phyloP scores from a whole-genome alignment of 2,113 vertebrate genomes.

The Pomatostomus ruficeps region DNA sequence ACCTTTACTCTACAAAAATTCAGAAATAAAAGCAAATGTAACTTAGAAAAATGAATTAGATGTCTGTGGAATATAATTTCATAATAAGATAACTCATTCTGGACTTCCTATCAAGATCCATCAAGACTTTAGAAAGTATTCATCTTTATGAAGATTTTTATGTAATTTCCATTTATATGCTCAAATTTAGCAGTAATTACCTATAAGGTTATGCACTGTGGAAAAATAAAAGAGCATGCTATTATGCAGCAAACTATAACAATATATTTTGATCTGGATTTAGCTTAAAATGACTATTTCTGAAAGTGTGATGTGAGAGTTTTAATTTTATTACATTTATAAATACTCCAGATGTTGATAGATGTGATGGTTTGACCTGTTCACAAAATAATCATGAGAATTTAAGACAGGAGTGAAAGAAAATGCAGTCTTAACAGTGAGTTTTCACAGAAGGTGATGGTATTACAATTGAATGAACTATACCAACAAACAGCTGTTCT shows the following conservation, averaged over 20 bases:
- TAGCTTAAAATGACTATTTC: conserved; percentile 49
- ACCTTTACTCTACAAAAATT: not conserved
- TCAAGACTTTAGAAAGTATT: conserved; percentile 11
- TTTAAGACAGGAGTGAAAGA: not conserved
- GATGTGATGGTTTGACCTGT: not conserved
- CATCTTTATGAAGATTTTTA: not conserved
- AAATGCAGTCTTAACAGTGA: not conserved
- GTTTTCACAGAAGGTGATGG: conserved; percentile 28
- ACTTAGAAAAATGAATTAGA: not conserved
- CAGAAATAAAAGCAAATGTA: not conserved
- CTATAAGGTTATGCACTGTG: not conserved
- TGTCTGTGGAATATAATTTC: not conserved
- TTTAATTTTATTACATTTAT: not conserved
- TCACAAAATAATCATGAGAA: not conserved
- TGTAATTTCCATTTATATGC: not conserved
- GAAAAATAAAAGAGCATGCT: not conserved
- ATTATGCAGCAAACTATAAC: not conserved
- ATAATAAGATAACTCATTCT: not conserved
- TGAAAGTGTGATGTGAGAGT: conserved; percentile 22
- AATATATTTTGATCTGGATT: conserved; percentile 43
- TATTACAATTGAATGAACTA: not conserved
- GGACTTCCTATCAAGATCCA: not conserved
- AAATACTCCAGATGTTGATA: not conserved
- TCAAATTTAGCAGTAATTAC: not conserved
- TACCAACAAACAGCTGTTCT: not conserved